A percentile compares a stretch with the other conserved stretches of the same genome.
phyloP scores from a whole-genome alignment of 2,113 vertebrate genomes.

The Thalassoma bifasciatum region DNA sequence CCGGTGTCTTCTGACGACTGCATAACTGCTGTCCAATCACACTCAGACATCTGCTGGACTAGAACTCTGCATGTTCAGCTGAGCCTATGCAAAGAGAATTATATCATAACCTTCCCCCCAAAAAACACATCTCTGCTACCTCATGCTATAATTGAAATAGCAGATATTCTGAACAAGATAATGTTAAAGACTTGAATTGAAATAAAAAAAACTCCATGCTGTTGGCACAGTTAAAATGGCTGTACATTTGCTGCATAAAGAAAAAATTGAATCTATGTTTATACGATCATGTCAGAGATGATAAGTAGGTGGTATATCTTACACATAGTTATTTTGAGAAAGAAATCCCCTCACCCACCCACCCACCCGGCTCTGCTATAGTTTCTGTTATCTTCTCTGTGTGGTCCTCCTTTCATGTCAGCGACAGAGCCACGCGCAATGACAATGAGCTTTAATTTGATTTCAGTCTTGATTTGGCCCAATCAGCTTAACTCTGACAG shows the following conservation, averaged over 20 bases:
- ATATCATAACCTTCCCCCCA: slow-evolving; percentile 11
- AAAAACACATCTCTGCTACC: background rate
- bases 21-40: slow-evolving; percentile 74
- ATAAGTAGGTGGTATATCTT: slow-evolving; percentile 21
- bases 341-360: slow-evolving; percentile 16
- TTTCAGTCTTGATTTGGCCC: slow-evolving; percentile 73
- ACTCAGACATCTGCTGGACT: slow-evolving; percentile 66
- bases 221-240: background rate
- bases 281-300: background rate
- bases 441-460: slow-evolving; percentile 78
- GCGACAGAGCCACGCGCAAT: slow-evolving; percentile 30
- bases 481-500: slow-evolving; percentile 63
- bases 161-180: slow-evolving; percentile 10
- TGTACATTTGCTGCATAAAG: background rate
- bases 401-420: slow-evolving; percentile 58
- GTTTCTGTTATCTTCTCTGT: slow-evolving; percentile 65
- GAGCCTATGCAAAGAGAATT: slow-evolving; percentile 39
- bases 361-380: slow-evolving; percentile 37
- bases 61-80: slow-evolving; percentile 45
- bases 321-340: slow-evolving; percentile 27
- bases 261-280: background rate
- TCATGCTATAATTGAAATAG: slow-evolving; percentile 5
- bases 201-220: background rate
- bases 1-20: slow-evolving; percentile 65
- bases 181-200: background rate